Base-by-base conservation (phyloP, 2,113 vertebrate genomes). In the Pandion haliaetus region DNA sequence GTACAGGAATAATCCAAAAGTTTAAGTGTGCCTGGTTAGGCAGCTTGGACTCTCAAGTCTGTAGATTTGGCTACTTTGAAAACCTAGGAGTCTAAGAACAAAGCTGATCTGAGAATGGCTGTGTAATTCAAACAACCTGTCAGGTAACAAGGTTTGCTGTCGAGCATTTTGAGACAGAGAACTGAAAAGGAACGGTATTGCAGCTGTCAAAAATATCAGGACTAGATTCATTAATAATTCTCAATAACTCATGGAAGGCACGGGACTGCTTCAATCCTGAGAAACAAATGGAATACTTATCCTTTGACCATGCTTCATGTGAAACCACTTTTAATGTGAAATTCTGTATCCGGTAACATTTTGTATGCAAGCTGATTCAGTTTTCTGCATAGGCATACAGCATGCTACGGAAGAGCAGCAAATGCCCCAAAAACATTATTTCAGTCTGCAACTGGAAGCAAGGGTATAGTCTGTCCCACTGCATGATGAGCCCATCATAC, bases 321-420 rank as follows among this genome's bases (percentile, higher is more conserved):
- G 79, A 80, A 88, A 92, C 10, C 5, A 70, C 36, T 90, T 82
- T 70, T 58, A 42, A 61, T 45, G 36, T 73, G 62, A 65, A 67
- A 69, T 93, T 71, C 55, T 90, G 26, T 90, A 38, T 76, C 67
- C 79, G 70, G 40, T 90, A 72, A 63, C 3, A 5, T 76, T 88
- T 82, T 67, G 47, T 42, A 34, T 31, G n/a, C 3, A 29, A 85
- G 82, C 9, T 59, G 69, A 79, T 67, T 87, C 31, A 12, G 38
- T 93, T 78, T 87, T 90, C 73, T 94, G 42, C 32, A 34, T 5
- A 90, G 50, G 73, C 23, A 62, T 74, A 47, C 8, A 78, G 31
- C 59, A 45, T 5, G 55, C 94, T 93, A 87, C 94, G 92, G 92
- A 93, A 93, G 92, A 94, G 90, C 62, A 92, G 49, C 38, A 85